These are phyloP conservation scores for Melanostigma gelatinosum DNA, from an alignment of 2,113 vertebrate species.

Conservation along the genomic window DNA sequence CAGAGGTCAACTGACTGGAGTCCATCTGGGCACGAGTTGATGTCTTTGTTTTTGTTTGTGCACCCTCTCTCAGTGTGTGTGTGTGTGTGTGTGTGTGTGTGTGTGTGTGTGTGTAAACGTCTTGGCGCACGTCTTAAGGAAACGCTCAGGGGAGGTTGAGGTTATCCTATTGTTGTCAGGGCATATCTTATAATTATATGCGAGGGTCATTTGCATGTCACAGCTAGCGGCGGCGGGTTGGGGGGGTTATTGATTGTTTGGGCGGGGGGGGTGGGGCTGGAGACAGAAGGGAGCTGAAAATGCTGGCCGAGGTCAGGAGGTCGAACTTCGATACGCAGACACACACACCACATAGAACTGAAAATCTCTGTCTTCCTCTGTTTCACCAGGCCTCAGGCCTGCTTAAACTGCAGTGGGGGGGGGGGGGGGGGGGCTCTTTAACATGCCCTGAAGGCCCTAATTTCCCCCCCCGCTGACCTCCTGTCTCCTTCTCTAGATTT, in stretches of 20 bases:
- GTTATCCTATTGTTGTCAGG: conserved; percentile 57
- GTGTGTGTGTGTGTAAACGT: conserved; percentile 34
- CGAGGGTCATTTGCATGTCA: conserved; percentile 68
- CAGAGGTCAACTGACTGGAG: conserved; percentile 56
- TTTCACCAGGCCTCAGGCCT: conserved; percentile 24
- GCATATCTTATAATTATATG: conserved; percentile 64
- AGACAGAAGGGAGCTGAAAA: conserved; percentile 54
- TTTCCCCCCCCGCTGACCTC: background rate
- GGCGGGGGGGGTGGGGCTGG: conserved; percentile 9
- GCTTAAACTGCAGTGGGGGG: background rate
- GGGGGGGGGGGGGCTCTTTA: background rate
- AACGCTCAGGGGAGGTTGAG: conserved; percentile 19
- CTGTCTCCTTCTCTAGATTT: background rate
- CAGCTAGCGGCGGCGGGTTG: conserved; percentile 19
- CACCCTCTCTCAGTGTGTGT: background rate
- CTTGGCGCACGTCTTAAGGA: conserved; percentile 56
- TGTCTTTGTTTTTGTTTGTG: conserved; percentile 30
- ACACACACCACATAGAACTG: conserved; percentile 15
- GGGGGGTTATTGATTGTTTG: conserved; percentile 57
- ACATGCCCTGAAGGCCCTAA: background rate
- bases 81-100: conserved; percentile 15
- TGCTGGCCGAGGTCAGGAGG: conserved; percentile 36
- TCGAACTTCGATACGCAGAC: conserved; percentile 33
- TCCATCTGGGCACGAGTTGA: conserved; percentile 59
- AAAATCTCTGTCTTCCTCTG: conserved; percentile 6